Evolutionary conservation across 1,140 invertebrate species (phyloP), one percentile per base, ranked within the genome.

Genomic region (Steinernema khuongi): DNA sequence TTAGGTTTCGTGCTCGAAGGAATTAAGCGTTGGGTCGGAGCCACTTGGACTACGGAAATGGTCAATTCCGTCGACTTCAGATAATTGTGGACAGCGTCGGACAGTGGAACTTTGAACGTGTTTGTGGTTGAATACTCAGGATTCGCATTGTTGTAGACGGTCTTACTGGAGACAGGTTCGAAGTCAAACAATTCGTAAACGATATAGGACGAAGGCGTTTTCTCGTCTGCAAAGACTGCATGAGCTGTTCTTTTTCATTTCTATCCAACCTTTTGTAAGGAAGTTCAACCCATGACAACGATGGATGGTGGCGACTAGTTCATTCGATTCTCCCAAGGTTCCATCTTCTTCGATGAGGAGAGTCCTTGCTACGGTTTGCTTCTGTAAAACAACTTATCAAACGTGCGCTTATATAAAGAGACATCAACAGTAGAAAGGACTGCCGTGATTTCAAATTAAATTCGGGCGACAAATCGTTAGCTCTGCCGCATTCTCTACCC

Each of bases 131-230:
- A 75, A 60, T 72, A 80, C 33, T 19, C 31, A 14, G 80, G 80
- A 70, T 80, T 80, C 19, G 50, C 19, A n/a, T 75, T 79, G 19
- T 44, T 44, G 4, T n/a, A 19, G 32, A 67, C 30, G 22, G 67
- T 78, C 71, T 70, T 17, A 17, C 41, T 80, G 30, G 31, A 50
- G 31, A 83, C 81, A 18, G 75, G 41, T 32, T 82, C 78, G 1
- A 83, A 66, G 44, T 81, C 76, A 66, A 78, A 80, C 17, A 80
- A 66, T 68, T 83, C 44, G 36, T 80, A 80, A 22, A 74, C 81
- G 31, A 83, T 67, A 60, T 83, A 80, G 29, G 66, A 68, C 7
- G 43, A 67, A 4, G 81, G 78, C 7, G 50, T 1, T 14, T 26
- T 33, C 22, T 74, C 22, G 32, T 32, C 72, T 74, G 33, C 4